phyloP scores from a whole-genome alignment of 2,888 invertebrate species.

The Baccha elongata region DNA sequence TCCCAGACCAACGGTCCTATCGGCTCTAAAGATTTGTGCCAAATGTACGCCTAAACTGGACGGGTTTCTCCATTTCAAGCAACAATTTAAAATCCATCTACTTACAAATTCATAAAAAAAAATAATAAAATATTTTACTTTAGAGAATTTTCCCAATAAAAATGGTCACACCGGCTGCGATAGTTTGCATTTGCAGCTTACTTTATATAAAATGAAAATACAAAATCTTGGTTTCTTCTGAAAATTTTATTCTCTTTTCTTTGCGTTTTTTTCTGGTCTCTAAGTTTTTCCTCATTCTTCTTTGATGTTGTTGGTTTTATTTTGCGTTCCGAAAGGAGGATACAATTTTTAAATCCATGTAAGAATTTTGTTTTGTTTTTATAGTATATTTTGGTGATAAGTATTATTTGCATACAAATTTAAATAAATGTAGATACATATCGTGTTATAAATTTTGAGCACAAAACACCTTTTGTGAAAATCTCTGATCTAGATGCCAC shows the following conservation, averaged over 20 bases:
- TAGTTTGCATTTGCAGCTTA: conserved; percentile 19
- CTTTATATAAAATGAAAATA: conserved; percentile 15
- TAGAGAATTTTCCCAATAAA: no score
- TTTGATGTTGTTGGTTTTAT: conserved; percentile 29
- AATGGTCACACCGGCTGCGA: background rate
- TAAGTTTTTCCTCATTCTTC: conserved; percentile 25
- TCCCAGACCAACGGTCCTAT: no score
- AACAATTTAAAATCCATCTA: no score
- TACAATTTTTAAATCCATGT: conserved; percentile 55
- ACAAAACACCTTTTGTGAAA: conserved; percentile 20
- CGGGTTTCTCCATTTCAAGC: no score
- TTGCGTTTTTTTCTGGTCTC: conserved; percentile 16
- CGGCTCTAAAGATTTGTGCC: no score
- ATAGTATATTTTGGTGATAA: conserved; percentile 2
- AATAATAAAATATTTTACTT: no score
- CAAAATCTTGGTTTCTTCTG: conserved; percentile 21
- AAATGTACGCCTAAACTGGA: no score
- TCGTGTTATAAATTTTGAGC: background rate
- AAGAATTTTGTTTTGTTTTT: conserved; percentile 38
- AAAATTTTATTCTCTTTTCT: conserved; percentile 19
- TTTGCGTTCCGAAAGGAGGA: conserved; percentile 23
- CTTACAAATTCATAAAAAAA: no score
- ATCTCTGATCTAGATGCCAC: conserved; percentile 23
- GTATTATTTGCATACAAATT: background rate
- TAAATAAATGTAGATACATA: background rate